Base-by-base conservation (phyloP, 2,797 vertebrate genomes). In the Glossophaga mutica region DNA sequence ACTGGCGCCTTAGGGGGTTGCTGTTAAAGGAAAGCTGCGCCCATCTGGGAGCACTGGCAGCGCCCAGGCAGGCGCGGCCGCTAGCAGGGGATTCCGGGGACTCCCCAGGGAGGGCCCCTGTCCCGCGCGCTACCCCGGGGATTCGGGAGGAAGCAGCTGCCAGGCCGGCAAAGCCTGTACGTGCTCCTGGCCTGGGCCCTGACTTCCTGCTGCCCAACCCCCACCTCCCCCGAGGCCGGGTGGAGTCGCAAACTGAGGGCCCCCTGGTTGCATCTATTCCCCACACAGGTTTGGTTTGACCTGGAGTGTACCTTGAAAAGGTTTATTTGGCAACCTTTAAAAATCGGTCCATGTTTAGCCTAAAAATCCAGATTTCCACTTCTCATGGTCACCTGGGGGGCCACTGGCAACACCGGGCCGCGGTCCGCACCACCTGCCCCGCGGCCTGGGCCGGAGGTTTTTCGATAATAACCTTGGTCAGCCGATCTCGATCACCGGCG, bases 81-180 rank as follows among this genome's bases (percentile, higher is more conserved):
- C 48, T 18, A 86, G 52, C 37, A 2, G 52, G 55, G 57, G n/a
- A n/a, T 42, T 42, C 19, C 11, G 12, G 73, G 74, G 74, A 6
- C 55, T 78, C 92, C 74, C 74, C 11, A 3, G 48, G 86, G 86
- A 94, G 76, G 67, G 67, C 8, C 68, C 83, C 55, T 6, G 2
- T 44, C 85, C 62, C 18, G 1, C 19, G 3, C 1, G 15, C 37
- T 9, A 55, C 62, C 88, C 39, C 15, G 6, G 12, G 46, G 70
- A 37, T 77, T 73, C 32, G 6, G 65, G 83, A 87, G 94, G 96
- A 96, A 95, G 93, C 94, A 78, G 90, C 90, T 94, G 97, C 70
- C 26, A 3, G 81, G 34, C 48, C 37, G 1, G 81, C 2, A 3
- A 26, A 78, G 70, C 48, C 48, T 22, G 22, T 0, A n/a, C 10